Percentiles rank a stretch among this genome's conserved stretches.
Evolutionary conservation across 2,113 vertebrate genomes (phyloP).

Genomic region (Rhinolophus ferrumequinum): DNA sequence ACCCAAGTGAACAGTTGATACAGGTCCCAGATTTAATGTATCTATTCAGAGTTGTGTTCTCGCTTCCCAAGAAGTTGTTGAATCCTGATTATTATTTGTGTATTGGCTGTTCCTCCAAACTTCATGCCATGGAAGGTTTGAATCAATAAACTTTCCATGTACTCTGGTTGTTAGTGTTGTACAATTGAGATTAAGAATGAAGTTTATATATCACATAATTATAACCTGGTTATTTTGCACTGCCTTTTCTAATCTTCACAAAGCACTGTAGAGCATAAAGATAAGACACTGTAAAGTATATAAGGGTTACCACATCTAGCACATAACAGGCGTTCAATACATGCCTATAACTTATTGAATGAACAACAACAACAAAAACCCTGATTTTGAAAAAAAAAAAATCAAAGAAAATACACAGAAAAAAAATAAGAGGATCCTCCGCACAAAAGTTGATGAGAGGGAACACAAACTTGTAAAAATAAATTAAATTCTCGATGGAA

Average conservation of each 20-base stretch:
- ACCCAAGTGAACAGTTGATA: not conserved
- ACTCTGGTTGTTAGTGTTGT: not conserved
- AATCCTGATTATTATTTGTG: constrained; percentile 7
- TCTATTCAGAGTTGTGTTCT: constrained; percentile 10
- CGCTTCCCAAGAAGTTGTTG: not conserved
- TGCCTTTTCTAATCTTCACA: not conserved
- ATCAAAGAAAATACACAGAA: not conserved
- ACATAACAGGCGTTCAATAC: not conserved
- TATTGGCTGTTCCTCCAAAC: not conserved
- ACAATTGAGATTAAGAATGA: constrained; percentile 30
- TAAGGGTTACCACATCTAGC: not conserved
- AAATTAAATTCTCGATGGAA: not conserved
- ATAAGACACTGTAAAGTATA: not conserved
- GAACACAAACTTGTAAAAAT: not conserved
- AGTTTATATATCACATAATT: not conserved
- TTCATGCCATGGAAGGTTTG: not conserved
- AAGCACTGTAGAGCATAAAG: not conserved
- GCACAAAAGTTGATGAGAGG: not conserved
- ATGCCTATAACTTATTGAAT: not conserved
- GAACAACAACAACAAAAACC: not conserved
- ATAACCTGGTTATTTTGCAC: not conserved
- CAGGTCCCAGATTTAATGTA: not conserved
- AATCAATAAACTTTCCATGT: constrained; percentile 2
- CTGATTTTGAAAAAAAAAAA: not conserved
- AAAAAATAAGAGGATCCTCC: not conserved